A percentile compares a stretch with the other conserved stretches of the same genome.
Conservation (phyloP, 1,140 invertebrate species). For the Drosophila mauritiana region DNA sequence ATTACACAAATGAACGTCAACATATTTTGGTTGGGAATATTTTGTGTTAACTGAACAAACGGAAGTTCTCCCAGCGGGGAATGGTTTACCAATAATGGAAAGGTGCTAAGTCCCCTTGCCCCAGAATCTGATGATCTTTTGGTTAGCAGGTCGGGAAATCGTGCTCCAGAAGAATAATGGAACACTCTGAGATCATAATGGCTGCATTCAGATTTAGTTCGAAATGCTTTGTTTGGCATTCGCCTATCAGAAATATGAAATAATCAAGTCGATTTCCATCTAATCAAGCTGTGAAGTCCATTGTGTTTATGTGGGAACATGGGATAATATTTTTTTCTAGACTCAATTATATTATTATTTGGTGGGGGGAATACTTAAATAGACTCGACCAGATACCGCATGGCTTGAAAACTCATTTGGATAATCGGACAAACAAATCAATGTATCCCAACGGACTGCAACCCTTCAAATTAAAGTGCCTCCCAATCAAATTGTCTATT, state of each 20-base stretch:
- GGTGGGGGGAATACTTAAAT: background rate
- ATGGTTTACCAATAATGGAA: conserved; percentile 35
- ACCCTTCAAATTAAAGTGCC: conserved; percentile 45
- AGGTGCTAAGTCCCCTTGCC: conserved; percentile 53
- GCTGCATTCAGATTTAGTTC: conserved; percentile 15
- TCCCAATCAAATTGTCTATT: conserved; percentile 64
- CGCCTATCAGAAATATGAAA: conserved; percentile 17
- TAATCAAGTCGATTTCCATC: conserved; percentile 2
- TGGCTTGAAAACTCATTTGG: conserved; percentile 15
- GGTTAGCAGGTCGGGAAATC: conserved; percentile 58
- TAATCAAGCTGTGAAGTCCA: background rate
- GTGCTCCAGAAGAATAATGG: conserved; percentile 44
- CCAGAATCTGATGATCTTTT: conserved; percentile 48
- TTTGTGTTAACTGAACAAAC: conserved; percentile 41
- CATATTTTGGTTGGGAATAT: conserved; percentile 55
- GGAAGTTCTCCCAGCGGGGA: conserved; percentile 63
- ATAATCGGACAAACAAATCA: conserved; percentile 32
- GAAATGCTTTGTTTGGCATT: conserved; percentile 8
- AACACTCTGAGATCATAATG: conserved; percentile 22
- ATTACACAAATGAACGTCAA: conserved; percentile 38
- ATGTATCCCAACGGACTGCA: conserved; percentile 35
- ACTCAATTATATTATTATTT: conserved; percentile 5
- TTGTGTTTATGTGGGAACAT: conserved; percentile 35
- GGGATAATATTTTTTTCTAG: conserved; percentile 17
- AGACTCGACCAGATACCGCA: conserved; percentile 3